Conservation (phyloP, 2,797 vertebrate genomes). For the Sebastes oblongus region DNA sequence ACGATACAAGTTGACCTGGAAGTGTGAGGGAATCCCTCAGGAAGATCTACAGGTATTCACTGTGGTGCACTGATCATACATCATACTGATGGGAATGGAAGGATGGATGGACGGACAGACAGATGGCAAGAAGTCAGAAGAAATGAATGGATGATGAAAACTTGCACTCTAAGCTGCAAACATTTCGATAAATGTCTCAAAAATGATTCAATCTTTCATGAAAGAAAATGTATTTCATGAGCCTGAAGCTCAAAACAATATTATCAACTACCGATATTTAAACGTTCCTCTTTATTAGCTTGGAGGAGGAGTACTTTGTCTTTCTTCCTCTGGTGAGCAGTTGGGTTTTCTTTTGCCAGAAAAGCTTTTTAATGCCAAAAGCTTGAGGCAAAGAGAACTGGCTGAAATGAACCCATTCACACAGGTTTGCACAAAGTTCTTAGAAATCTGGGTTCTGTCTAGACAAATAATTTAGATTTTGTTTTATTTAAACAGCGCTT, state of each 20-base stretch:
- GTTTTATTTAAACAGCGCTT: not conserved
- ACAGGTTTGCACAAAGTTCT: not conserved
- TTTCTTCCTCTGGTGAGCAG: not conserved
- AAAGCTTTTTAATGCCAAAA: not conserved
- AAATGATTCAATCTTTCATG: not conserved
- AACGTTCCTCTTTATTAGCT: not conserved
- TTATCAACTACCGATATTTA: too few relatives aligned
- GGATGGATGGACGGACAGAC: not conserved
- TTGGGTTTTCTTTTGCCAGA: not conserved
- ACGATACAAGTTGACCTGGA: accelerated
- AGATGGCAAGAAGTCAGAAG: not conserved
- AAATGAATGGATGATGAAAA: not conserved
- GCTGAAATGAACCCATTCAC: not conserved
- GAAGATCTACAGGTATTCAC: not conserved
- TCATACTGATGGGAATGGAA: not conserved
- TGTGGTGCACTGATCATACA: not conserved
- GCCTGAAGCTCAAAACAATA: too few relatives aligned
- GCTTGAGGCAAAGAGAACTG: not conserved
- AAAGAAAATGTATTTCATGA: not conserved
- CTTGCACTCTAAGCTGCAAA: not conserved
- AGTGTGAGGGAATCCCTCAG: not conserved
- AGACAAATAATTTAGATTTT: conserved; percentile 6
- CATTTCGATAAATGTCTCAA: not conserved
- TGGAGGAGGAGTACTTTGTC: not conserved
- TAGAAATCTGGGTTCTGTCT: not conserved